A percentile compares a stretch with the other conserved stretches of the same genome.
Conservation (phyloP, 2,888 invertebrate species). For the Odontocolon sp. region DNA sequence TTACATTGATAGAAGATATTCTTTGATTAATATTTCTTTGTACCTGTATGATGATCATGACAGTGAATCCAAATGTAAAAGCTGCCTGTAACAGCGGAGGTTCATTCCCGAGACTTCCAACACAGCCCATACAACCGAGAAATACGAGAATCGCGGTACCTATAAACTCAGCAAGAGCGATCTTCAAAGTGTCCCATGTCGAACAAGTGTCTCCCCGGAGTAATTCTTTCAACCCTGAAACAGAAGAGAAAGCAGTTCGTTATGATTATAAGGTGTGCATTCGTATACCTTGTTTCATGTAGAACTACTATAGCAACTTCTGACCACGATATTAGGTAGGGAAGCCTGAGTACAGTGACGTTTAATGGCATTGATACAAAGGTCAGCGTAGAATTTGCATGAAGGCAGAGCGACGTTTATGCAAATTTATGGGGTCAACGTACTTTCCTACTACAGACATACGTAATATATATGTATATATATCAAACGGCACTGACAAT, state of each 20-base stretch:
- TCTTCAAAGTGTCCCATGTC: constrained; percentile 65
- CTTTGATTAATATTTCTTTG: too few relatives aligned
- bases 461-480: too few relatives aligned
- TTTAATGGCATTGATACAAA: constrained; percentile 28
- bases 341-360: constrained; percentile 60
- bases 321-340: constrained; percentile 35
- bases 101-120: constrained; percentile 77
- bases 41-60: constrained; percentile 87
- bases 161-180: constrained; percentile 85
- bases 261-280: not conserved
- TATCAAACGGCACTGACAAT: constrained; percentile 5
- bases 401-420: constrained; percentile 58
- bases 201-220: constrained; percentile 68
- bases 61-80: constrained; percentile 86
- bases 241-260: not conserved
- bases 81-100: constrained; percentile 82
- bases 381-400: constrained; percentile 67
- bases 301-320: not conserved
- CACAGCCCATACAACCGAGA: constrained; percentile 88
- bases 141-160: constrained; percentile 87
- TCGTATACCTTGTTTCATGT: not conserved
- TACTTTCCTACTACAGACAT: not conserved
- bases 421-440: constrained; percentile 54
- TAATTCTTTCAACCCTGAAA: constrained; percentile 71
- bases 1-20: too few relatives aligned